These are phyloP conservation scores for Leptinotarsa lineolata DNA, from an alignment of 1,140 invertebrate species.

Conservation along the genomic window DNA sequence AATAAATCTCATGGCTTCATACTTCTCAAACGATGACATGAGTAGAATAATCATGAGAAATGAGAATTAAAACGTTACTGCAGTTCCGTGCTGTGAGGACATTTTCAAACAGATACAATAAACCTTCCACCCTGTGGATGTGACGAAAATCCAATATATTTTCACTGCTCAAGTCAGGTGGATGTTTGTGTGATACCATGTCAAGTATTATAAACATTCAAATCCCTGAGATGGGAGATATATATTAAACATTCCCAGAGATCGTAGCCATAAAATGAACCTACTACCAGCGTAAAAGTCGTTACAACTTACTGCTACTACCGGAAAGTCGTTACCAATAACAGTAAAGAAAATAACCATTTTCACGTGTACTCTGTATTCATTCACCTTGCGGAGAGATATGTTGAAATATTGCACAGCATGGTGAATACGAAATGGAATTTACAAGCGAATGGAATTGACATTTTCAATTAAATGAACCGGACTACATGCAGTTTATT, in stretches of 20 bases:
- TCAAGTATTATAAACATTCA: slow-evolving; percentile 12
- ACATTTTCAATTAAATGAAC: too few relatives aligned
- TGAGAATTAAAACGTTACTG: too few relatives aligned
- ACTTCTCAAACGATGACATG: too few relatives aligned
- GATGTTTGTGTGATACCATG: slow-evolving; percentile 3
- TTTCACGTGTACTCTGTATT: not conserved
- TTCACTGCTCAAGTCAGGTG: not conserved
- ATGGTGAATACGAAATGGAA: too few relatives aligned
- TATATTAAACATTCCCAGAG: not conserved
- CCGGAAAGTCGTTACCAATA: slow-evolving; percentile 1
- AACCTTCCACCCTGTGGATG: too few relatives aligned
- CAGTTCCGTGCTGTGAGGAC: too few relatives aligned
- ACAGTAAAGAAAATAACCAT: slow-evolving; percentile 1
- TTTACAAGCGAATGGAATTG: too few relatives aligned
- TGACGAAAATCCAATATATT: too few relatives aligned
- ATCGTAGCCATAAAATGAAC: slow-evolving; percentile 4
- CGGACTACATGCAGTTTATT: too few relatives aligned
- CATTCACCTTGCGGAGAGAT: not conserved
- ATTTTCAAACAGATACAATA: too few relatives aligned
- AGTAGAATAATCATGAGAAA: too few relatives aligned
- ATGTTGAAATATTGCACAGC: not conserved
- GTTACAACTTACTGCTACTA: slow-evolving; percentile 14
- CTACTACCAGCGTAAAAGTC: slow-evolving; percentile 9
- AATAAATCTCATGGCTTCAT: too few relatives aligned
- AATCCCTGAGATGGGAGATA: not conserved